Evolutionary conservation across 2,113 vertebrate genomes (phyloP), one percentile per base, ranked within the genome.

Genomic region (Lutjanus erythropterus): DNA sequence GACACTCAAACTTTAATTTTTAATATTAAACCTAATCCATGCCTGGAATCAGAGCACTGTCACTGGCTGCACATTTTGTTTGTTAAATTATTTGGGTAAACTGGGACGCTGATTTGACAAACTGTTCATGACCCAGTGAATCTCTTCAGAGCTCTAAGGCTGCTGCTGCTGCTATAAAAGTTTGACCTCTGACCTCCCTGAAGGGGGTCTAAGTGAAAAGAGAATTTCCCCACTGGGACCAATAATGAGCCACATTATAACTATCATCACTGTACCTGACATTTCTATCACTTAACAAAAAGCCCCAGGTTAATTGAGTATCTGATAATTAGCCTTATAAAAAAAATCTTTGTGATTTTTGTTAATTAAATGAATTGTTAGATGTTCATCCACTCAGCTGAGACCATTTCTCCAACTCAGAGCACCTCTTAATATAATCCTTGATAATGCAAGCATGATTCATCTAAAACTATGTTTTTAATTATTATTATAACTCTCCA

Each of bases 151-250:
- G 53, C 50, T 71, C 58, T 18, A 35, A 71, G 55, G 72, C 81
- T 56, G 85, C 35, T 37, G 85, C 35, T 37, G 35, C 83, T 49
- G 86, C 78, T 75, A 75, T 89, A 91, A 91, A 93, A 9, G 75
- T 87, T 68, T 88, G 91, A 91, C 91, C 92, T 75, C 82, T 92
- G 92, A 90, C 90, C 92, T 82, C 87, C 75, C 80, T 79, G n/a
- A 83, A 85, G 81, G 84, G 73, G 72, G 67, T 77, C 56, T 86
- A 78, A 91, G 87, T 89, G 89, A 81, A 90, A 85, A 75, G 74
- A 83, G 60, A 87, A 92, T 92, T 86, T 87, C 53, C 75, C 92
- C 90, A 80, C 62, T 55, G 92, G 90, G 91, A 78, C 83, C 81
- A 91, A 83, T 91, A 91, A 88, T 70, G 81, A 84, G 81, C 84